Conservation (phyloP, 2,888 invertebrate species). For the Brachyptera putata region DNA sequence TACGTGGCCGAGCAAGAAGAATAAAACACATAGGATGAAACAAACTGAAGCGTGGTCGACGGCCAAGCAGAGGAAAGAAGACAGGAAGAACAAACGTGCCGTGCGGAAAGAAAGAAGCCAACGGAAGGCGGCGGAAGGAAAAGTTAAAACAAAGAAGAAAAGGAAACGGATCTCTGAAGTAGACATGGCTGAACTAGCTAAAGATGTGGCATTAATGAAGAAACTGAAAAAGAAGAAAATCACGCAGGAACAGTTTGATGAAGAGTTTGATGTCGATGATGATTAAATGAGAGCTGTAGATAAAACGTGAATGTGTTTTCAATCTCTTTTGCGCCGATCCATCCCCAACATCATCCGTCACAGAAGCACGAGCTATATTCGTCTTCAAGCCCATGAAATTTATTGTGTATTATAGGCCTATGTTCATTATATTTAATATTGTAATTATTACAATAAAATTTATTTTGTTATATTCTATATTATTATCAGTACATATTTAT, state of each 20-base stretch:
- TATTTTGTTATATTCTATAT: too few relatives aligned
- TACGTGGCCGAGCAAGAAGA: conserved; percentile 63
- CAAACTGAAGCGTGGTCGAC: conserved; percentile 74
- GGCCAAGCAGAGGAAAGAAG: conserved; percentile 65
- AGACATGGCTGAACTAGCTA: conserved; percentile 71
- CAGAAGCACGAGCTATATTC: too few relatives aligned
- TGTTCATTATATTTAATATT: too few relatives aligned
- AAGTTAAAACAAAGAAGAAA: conserved; percentile 44
- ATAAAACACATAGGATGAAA: conserved; percentile 49
- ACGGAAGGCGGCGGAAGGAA: conserved; percentile 41
- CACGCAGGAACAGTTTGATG: conserved; percentile 13
- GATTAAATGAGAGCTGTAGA: background rate
- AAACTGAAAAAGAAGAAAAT: conserved; percentile 12
- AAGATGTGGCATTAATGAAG: conserved; percentile 65
- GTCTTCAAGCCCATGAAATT: too few relatives aligned
- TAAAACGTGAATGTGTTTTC: too few relatives aligned
- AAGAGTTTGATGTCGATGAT: conserved; percentile 4
- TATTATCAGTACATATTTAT: too few relatives aligned
- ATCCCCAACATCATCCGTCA: too few relatives aligned
- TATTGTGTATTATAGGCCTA: too few relatives aligned
- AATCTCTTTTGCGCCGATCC: too few relatives aligned
- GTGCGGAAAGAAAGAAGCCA: conserved; percentile 57
- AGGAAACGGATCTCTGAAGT: conserved; percentile 60
- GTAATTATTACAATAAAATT: background rate
- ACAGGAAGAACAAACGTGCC: conserved; percentile 57